phyloP scores from a whole-genome alignment of 2,797 vertebrate species.

The Hephaestus fuliginosus region DNA sequence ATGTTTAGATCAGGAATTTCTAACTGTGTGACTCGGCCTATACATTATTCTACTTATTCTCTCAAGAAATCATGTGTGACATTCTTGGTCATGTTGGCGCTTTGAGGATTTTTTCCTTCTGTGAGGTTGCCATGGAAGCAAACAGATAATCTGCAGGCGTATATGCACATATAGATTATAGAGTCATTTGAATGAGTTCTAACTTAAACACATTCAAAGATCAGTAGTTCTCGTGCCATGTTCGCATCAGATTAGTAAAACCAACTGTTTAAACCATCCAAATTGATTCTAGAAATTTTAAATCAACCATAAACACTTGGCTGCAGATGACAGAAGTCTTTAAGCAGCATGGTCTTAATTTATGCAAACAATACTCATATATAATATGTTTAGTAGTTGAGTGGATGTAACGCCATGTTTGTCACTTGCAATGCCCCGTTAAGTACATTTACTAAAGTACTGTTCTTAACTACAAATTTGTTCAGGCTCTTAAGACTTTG shows the following conservation, averaged over 20 bases:
- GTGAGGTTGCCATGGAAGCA: slow-evolving; percentile 56
- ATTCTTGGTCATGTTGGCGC: slow-evolving; percentile 6
- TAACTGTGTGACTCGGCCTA: not conserved
- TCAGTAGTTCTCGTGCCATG: slow-evolving; percentile 28
- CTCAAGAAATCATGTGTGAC: slow-evolving; percentile 10
- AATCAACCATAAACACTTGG: not conserved
- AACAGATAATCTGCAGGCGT: slow-evolving; percentile 16
- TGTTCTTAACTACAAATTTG: too few species aligned
- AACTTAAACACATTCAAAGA: slow-evolving; percentile 38
- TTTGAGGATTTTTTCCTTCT: slow-evolving; percentile 4
- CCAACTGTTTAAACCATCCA: not conserved
- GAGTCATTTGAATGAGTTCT: slow-evolving; percentile 32
- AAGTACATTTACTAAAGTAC: too few species aligned
- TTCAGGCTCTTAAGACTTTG: too few species aligned
- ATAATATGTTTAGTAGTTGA: not conserved
- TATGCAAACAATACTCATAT: not conserved
- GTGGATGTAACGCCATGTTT: not conserved
- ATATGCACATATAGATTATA: not conserved
- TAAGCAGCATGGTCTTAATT: not conserved
- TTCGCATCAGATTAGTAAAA: slow-evolving; percentile 26
- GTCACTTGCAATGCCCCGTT: not conserved
- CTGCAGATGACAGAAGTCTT: not conserved
- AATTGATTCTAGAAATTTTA: not conserved
- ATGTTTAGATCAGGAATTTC: not conserved
- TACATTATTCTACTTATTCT: not conserved